phyloP scores from a whole-genome alignment of 2,888 invertebrate genomes.

The Drosophila quasianomalipes region DNA sequence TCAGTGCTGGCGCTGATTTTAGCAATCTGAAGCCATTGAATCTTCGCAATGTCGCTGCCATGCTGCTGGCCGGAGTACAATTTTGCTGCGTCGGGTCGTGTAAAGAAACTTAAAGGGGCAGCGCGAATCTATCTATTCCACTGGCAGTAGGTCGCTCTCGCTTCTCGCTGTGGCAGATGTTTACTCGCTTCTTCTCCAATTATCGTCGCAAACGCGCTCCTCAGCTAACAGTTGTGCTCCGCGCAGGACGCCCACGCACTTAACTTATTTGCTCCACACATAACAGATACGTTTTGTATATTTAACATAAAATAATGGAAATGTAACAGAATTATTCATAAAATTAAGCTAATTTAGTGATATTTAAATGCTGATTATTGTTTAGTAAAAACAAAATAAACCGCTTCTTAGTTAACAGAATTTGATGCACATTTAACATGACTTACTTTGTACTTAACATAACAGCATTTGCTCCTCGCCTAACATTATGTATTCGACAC shows the following conservation, averaged over 20 bases:
- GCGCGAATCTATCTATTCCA: constrained; percentile 76
- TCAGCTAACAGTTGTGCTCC: constrained; percentile 28
- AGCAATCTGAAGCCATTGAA: constrained; percentile 94
- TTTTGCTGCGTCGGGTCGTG: constrained; percentile 81
- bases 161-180: constrained; percentile 67
- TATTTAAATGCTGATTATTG: not conserved
- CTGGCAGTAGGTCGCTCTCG: constrained; percentile 59
- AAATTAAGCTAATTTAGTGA: not conserved
- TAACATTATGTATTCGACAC: constrained; percentile 9
- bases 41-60: constrained; percentile 95
- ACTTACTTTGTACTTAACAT: not conserved
- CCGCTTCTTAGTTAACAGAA: not conserved
- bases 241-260: constrained; percentile 28
- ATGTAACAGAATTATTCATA: not conserved
- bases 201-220: constrained; percentile 32
- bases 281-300: constrained; percentile 1
- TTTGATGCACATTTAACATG: not conserved
- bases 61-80: constrained; percentile 88
- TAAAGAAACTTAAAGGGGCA: constrained; percentile 74
- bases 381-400: not conserved
- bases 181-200: constrained; percentile 47
- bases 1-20: constrained; percentile 89
- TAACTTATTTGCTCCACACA: constrained; percentile 22
- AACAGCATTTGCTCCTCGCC: constrained; percentile 33
- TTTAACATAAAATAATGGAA: not conserved